Percentiles rank a stretch among this genome's conserved stretches.
Conservation (phyloP, 2,888 invertebrate genomes). For the Raillietiella orientalis region DNA sequence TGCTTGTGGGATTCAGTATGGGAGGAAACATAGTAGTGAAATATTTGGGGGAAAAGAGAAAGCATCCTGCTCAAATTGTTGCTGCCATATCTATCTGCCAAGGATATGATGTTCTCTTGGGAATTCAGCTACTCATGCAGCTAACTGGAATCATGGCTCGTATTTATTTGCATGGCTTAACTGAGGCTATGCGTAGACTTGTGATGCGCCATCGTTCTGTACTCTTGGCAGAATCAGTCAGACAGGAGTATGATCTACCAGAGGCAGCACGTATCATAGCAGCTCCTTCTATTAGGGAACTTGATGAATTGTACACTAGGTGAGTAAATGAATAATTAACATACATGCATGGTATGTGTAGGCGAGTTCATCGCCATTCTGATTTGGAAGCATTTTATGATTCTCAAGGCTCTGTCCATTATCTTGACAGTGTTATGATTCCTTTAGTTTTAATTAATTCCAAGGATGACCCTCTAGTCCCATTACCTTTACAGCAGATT, state of each 20-base stretch:
- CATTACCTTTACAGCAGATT: slow-evolving; percentile 33
- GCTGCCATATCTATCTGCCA: slow-evolving; percentile 77
- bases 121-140: slow-evolving; percentile 18
- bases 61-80: slow-evolving; percentile 25
- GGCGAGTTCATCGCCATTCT: slow-evolving; percentile 37
- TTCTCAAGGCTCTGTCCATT: slow-evolving; percentile 51
- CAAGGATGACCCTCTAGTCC: slow-evolving; percentile 66
- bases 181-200: slow-evolving; percentile 59
- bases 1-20: slow-evolving; percentile 68
- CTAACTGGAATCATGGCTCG: slow-evolving; percentile 13
- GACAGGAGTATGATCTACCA: slow-evolving; percentile 25
- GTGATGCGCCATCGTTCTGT: slow-evolving; percentile 48
- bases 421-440: slow-evolving; percentile 36
- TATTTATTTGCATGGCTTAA: slow-evolving; percentile 68
- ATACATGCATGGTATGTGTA: too few relatives aligned
- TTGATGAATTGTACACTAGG: slow-evolving; percentile 66
- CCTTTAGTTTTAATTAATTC: slow-evolving; percentile 78
- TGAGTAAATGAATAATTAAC: too few relatives aligned
- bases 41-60: slow-evolving; percentile 44
- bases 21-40: slow-evolving; percentile 80
- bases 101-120: slow-evolving; percentile 72
- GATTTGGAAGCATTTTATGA: slow-evolving; percentile 45
- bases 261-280: slow-evolving; percentile 51
- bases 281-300: slow-evolving; percentile 51
- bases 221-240: slow-evolving; percentile 36